These are phyloP conservation scores for Chaetodon trifasciatus DNA, from an alignment of 2,797 vertebrate species.

Conservation along the genomic window DNA sequence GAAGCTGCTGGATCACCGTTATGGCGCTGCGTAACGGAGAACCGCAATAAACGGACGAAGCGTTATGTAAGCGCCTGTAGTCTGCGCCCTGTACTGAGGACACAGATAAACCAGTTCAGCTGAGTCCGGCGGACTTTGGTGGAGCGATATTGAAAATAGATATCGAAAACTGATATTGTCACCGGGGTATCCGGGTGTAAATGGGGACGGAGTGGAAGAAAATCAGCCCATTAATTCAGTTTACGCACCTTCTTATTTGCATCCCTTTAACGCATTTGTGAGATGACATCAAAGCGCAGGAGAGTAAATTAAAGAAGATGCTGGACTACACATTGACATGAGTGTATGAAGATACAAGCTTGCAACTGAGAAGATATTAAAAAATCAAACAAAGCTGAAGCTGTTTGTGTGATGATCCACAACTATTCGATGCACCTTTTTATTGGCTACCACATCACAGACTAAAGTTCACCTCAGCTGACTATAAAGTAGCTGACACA, in stretches of 20 bases:
- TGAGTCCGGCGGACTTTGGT: constrained; percentile 26
- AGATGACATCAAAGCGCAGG: not conserved
- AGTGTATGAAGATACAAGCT: not conserved
- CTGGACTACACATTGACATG: not conserved
- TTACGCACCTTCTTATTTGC: not conserved
- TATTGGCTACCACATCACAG: not conserved
- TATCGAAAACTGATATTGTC: not conserved
- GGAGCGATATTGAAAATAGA: constrained; percentile 8
- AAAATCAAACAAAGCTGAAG: not conserved
- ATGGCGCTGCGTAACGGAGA: constrained; percentile 43
- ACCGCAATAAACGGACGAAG: constrained; percentile 17
- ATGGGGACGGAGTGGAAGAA: not conserved
- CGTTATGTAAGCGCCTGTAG: constrained; percentile 58
- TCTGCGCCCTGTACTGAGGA: constrained; percentile 38
- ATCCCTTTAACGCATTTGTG: no score
- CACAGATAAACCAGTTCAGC: constrained; percentile 24
- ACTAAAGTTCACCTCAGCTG: not conserved
- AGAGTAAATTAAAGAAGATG: not conserved
- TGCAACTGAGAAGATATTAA: not conserved
- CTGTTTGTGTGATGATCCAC: not conserved
- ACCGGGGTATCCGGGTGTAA: no score
- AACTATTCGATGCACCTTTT: not conserved
- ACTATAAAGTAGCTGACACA: not conserved
- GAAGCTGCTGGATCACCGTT: constrained; percentile 11
- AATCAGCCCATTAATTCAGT: not conserved